Percentiles rank a stretch among this genome's conserved stretches.
phyloP scores from a whole-genome alignment of 2,888 invertebrate species.

The Prosopocoilus inquinatus region DNA sequence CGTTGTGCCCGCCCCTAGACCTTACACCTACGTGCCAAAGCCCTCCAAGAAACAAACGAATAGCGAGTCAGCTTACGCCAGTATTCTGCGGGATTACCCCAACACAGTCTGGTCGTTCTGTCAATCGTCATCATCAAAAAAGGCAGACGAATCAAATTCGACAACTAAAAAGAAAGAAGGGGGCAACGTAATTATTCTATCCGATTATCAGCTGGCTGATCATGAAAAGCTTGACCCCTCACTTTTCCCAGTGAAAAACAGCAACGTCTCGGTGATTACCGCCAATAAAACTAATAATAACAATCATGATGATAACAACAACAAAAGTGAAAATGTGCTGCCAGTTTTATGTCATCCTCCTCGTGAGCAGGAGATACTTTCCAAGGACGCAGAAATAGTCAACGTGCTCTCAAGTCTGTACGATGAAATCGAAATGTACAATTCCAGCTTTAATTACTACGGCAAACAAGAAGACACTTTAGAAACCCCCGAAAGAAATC shows the following conservation, averaged over 20 bases:
- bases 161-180: too few species aligned
- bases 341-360: too few species aligned
- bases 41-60: not conserved
- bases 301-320: too few species aligned
- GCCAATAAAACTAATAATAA: too few species aligned
- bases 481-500: too few species aligned
- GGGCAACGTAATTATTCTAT: not conserved
- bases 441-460: too few species aligned
- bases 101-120: constrained; percentile 8
- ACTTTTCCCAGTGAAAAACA: not conserved
- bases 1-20: not conserved
- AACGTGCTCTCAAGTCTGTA: not conserved
- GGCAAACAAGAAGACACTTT: too few species aligned
- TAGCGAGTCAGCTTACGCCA: not conserved
- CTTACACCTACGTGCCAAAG: constrained; percentile 1
- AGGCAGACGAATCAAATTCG: not conserved
- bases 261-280: not conserved
- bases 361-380: too few species aligned
- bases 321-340: too few species aligned
- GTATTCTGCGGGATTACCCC: not conserved
- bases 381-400: not conserved
- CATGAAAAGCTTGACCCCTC: not conserved
- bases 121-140: not conserved
- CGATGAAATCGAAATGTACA: not conserved
- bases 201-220: not conserved